Evolutionary conservation across 1,140 invertebrate genomes (phyloP).

Genomic region (Brachionus plicatilis): DNA sequence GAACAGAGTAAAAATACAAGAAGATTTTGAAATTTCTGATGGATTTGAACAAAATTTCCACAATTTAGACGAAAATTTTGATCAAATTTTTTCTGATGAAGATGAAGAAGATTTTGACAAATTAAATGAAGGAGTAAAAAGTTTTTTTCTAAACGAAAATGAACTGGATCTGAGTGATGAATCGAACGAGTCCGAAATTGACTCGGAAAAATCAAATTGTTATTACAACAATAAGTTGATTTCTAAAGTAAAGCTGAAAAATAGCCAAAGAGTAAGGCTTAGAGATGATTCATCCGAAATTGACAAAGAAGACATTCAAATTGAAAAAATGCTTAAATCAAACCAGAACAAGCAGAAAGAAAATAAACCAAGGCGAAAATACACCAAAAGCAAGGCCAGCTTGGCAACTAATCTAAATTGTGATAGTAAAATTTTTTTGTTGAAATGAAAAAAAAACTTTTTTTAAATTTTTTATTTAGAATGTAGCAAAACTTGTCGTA

Average conservation of each 20-base stretch:
- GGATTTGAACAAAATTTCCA: background rate
- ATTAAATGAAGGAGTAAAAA: background rate
- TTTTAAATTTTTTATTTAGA: background rate
- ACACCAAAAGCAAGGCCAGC: constrained; percentile 4
- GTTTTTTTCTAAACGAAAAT: constrained; percentile 1
- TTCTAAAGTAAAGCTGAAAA: background rate
- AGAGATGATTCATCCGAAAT: background rate
- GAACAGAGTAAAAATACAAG: background rate
- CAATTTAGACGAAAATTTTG: background rate
- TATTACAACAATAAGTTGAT: constrained; percentile 4
- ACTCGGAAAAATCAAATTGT: background rate
- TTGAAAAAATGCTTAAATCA: background rate
- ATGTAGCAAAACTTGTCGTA: constrained; percentile 34
- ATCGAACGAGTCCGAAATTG: background rate
- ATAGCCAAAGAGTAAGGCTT: background rate
- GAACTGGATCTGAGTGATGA: background rate
- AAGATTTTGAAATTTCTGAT: background rate
- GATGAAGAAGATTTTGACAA: background rate
- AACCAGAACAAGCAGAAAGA: background rate
- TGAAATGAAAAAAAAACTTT: background rate
- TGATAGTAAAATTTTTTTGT: constrained; percentile 1
- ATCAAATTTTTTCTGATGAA: background rate
- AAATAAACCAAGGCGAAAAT: background rate
- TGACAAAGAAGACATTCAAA: background rate
- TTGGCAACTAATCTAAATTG: constrained; percentile 5